These are phyloP conservation scores for Galerucella calmariensis DNA, from an alignment of 2,888 invertebrate genomes.

Conservation along the genomic window DNA sequence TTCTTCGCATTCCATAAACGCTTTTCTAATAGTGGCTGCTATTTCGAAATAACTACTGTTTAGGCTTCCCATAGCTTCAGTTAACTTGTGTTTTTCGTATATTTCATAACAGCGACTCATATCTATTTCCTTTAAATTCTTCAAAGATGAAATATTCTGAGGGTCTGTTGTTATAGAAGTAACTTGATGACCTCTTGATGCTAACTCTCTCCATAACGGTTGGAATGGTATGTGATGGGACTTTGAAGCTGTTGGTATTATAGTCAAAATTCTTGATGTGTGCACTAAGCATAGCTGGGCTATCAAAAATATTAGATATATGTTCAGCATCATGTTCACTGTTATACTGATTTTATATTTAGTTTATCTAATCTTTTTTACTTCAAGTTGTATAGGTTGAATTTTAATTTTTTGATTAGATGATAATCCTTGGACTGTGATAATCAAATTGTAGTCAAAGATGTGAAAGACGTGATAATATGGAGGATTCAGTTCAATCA, in stretches of 20 bases:
- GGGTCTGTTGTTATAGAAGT: slow-evolving; percentile 65
- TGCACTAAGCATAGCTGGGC: slow-evolving; percentile 7
- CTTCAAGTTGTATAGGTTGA: neutral
- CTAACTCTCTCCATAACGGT: slow-evolving; percentile 64
- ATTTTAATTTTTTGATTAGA: neutral
- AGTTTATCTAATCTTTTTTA: slow-evolving; percentile 9
- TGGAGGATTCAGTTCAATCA: too few species aligned
- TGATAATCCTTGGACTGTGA: too few species aligned
- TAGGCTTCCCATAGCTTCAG: slow-evolving; percentile 40
- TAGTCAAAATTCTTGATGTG: slow-evolving; percentile 48
- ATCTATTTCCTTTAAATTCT: slow-evolving; percentile 64
- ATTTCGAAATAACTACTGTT: slow-evolving; percentile 42
- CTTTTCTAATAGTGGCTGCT: slow-evolving; percentile 35
- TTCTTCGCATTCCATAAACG: slow-evolving; percentile 42
- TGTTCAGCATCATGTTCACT: slow-evolving; percentile 13
- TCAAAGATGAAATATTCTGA: slow-evolving; percentile 57
- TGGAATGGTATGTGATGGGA: slow-evolving; percentile 67
- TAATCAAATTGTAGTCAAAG: too few species aligned
- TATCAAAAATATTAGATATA: slow-evolving; percentile 5
- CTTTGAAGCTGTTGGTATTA: slow-evolving; percentile 50
- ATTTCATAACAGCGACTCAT: slow-evolving; percentile 58
- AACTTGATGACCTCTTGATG: slow-evolving; percentile 66
- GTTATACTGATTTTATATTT: neutral
- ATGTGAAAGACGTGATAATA: too few species aligned
- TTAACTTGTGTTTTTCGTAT: slow-evolving; percentile 42